Percentiles rank a stretch among this genome's conserved stretches.
These are phyloP conservation scores for Melinaea menophilus DNA, from an alignment of 2,888 invertebrate species.

Conservation along the genomic window DNA sequence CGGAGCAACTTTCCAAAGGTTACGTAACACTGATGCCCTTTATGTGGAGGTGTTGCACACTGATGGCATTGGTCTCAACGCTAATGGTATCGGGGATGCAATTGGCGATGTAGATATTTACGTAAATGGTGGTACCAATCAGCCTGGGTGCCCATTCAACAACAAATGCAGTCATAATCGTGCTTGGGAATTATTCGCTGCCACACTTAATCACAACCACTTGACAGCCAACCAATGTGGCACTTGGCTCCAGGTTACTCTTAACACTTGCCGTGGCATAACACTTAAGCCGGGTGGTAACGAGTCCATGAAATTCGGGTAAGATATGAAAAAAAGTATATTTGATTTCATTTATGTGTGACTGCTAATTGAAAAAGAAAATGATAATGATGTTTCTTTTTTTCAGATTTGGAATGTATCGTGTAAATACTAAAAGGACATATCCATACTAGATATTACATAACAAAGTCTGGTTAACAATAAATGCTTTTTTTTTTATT, in stretches of 20 bases:
- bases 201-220: constrained; percentile 38
- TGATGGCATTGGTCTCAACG: constrained; percentile 42
- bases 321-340: constrained; percentile 23
- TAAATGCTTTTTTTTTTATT: background rate
- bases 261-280: constrained; percentile 45
- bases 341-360: constrained; percentile 10
- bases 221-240: constrained; percentile 46
- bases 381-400: constrained; percentile 16
- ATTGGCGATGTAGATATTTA: constrained; percentile 92
- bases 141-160: constrained; percentile 54
- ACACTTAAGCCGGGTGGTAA: constrained; percentile 45
- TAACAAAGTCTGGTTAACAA: background rate
- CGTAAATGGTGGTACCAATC: constrained; percentile 89
- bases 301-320: constrained; percentile 44
- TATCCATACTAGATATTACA: constrained; percentile 41
- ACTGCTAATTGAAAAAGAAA: background rate
- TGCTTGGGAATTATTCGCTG: constrained; percentile 49
- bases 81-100: constrained; percentile 82
- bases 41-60: constrained; percentile 64
- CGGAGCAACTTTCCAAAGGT: constrained; percentile 39
- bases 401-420: constrained; percentile 50
- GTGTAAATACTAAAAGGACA: constrained; percentile 48
- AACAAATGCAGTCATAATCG: constrained; percentile 51
- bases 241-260: constrained; percentile 35
- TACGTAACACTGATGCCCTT: constrained; percentile 44